Conservation (phyloP, 1,140 invertebrate species). For the Aphelinus certus region DNA sequence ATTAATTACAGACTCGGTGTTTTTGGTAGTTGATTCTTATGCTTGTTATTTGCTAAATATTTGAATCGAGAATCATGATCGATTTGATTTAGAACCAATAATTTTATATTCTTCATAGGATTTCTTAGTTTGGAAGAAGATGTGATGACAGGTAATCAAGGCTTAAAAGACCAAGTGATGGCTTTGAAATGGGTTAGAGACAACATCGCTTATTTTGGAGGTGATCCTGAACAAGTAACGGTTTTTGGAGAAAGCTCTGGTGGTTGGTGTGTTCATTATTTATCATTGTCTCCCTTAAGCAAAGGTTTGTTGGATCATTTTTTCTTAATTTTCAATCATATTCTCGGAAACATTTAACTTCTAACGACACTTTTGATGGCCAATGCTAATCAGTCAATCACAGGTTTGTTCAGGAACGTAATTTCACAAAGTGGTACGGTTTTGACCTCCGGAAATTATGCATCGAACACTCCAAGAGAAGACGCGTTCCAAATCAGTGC, state of each 20-base stretch:
- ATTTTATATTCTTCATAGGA: not conserved
- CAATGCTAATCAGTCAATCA: not conserved
- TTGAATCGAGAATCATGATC: not conserved
- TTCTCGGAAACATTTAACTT: too few species aligned
- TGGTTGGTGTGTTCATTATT: constrained; percentile 51
- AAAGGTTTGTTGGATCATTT: constrained; percentile 33
- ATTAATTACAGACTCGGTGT: constrained; percentile 71
- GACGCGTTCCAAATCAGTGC: not conserved
- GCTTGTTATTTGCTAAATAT: too few species aligned
- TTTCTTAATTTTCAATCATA: not conserved
- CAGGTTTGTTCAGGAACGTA: constrained; percentile 1
- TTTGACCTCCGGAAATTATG: not conserved
- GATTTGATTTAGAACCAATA: too few species aligned
- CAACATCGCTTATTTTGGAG: constrained; percentile 34
- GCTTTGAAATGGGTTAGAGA: constrained; percentile 38
- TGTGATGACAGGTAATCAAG: constrained; percentile 51
- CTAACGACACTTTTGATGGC: too few species aligned
- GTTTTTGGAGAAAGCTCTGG: constrained; percentile 65
- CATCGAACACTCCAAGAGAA: not conserved
- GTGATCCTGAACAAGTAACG: constrained; percentile 55
- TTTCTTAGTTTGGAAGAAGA: constrained; percentile 30
- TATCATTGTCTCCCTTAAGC: constrained; percentile 51
- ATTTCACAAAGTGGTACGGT: constrained; percentile 10
- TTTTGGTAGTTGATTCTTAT: constrained; percentile 56
- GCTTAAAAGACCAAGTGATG: constrained; percentile 64